Percentiles rank a stretch among this genome's conserved stretches.
Conservation (phyloP, 1,140 invertebrate genomes). For the Coboldia fuscipes region DNA sequence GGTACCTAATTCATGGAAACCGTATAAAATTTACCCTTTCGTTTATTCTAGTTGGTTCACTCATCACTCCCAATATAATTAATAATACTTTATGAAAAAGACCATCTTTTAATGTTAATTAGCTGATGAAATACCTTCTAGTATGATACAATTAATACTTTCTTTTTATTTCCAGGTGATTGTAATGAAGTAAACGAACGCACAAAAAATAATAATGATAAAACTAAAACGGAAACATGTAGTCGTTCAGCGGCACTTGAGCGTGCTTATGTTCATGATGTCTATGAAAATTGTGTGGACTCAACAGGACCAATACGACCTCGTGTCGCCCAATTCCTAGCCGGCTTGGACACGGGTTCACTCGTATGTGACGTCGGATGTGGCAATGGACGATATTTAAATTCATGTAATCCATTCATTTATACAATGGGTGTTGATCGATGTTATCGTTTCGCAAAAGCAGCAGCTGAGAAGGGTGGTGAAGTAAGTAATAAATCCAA, state of each 20-base stretch:
- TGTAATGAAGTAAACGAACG: too few relatives aligned
- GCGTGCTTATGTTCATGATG: conserved; percentile 85
- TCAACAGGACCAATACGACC: conserved; percentile 58
- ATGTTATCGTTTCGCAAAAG: conserved; percentile 54
- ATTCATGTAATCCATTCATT: conserved; percentile 55
- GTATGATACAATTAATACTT: too few relatives aligned
- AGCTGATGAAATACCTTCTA: too few relatives aligned
- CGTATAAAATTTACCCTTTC: too few relatives aligned
- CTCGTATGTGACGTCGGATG: conserved; percentile 87
- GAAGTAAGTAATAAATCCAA: too few relatives aligned
- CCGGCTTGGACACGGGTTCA: conserved; percentile 70
- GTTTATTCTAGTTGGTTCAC: too few relatives aligned
- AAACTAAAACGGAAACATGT: conserved; percentile 10
- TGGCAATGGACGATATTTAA: conserved; percentile 82
- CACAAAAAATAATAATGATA: neutral
- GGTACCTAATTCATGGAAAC: too few relatives aligned
- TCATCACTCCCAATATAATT: too few relatives aligned
- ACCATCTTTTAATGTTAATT: too few relatives aligned
- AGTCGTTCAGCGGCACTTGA: conserved; percentile 55
- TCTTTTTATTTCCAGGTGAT: too few relatives aligned
- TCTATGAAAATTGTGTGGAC: conserved; percentile 67
- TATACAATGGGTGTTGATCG: conserved; percentile 75
- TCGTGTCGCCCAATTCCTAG: conserved; percentile 64
- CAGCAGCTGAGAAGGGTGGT: conserved; percentile 55
- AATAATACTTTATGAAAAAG: too few relatives aligned